Conservation (phyloP, 2,888 invertebrate genomes). For the Tipula vernalis region DNA sequence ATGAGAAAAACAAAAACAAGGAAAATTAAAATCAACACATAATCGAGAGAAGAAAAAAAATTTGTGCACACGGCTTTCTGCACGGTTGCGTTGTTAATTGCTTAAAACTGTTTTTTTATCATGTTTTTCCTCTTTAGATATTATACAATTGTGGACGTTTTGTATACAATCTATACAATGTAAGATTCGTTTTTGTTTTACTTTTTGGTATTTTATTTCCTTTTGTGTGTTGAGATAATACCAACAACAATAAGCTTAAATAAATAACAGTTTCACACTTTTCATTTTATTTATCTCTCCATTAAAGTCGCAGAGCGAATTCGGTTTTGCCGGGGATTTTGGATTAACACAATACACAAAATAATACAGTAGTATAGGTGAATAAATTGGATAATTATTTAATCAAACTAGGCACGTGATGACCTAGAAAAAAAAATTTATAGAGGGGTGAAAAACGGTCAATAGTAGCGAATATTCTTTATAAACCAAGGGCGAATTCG, state of each 20-base stretch:
- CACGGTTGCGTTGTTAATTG: slow-evolving; percentile 4
- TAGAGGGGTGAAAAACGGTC: background rate
- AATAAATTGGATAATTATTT: background rate
- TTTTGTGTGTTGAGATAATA: background rate
- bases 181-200: background rate
- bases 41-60: background rate
- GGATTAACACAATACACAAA: background rate
- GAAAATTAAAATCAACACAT: slow-evolving; percentile 4
- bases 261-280: background rate
- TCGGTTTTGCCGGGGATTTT: background rate
- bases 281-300: background rate
- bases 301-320: background rate
- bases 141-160: background rate
- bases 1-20: background rate
- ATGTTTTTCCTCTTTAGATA: background rate
- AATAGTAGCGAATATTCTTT: no score
- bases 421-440: background rate
- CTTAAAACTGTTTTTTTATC: background rate
- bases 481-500: no score
- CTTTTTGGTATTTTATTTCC: background rate
- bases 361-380: background rate
- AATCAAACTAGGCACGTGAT: background rate
- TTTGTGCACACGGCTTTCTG: background rate
- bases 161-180: background rate
- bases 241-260: background rate